Base-by-base conservation (phyloP, 2,888 invertebrate species). In the Ochropacha duplaris region DNA sequence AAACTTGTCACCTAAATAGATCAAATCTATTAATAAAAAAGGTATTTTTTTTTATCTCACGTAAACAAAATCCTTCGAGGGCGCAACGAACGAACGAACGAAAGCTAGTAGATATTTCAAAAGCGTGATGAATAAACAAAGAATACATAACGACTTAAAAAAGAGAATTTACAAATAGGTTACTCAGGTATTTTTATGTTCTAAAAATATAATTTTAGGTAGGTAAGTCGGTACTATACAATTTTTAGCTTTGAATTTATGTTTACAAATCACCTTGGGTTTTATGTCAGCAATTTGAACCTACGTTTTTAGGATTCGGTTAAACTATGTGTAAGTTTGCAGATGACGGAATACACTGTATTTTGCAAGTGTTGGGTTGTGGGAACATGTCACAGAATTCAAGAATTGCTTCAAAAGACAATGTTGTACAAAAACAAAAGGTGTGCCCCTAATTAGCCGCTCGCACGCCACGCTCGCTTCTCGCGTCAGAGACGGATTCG, bases 361-460 rank as follows among this genome's bases (percentile, higher is more conserved):
- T 87, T 86, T 86, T 83, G 84, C 78, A 89, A 90, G 80, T 77
- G 73, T 78, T 80, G 82, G 79, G 78, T 84, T 86, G 90, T 91
- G 90, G 87, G 91, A 91, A 90, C 70, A 78, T 76, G 71, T 78
- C 80, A 76, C 75, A 81, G 80, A 86, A 87, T 87, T 84, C 76
- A 76, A 81, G 81, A 73, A 74, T 82, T 70, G 65, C 72, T 74
- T 82, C 80, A 71, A 76, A 82, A 87, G 66, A 86, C 87, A 89
- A 87, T 89, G 84, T 84, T 71, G 74, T 79, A 74, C 75, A 81
- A 84, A 85, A 85, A 90, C 87, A 88, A 90, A 88, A 90, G 87
- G 83, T 83, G 79, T 75, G 78, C 81, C 71, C 75, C 73, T 87
- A 88, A 89, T 87, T 88, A 83, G 72, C 74, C 65, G 71, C 82